Conservation (phyloP, 2,797 vertebrate genomes). For the Molossus molossus region DNA sequence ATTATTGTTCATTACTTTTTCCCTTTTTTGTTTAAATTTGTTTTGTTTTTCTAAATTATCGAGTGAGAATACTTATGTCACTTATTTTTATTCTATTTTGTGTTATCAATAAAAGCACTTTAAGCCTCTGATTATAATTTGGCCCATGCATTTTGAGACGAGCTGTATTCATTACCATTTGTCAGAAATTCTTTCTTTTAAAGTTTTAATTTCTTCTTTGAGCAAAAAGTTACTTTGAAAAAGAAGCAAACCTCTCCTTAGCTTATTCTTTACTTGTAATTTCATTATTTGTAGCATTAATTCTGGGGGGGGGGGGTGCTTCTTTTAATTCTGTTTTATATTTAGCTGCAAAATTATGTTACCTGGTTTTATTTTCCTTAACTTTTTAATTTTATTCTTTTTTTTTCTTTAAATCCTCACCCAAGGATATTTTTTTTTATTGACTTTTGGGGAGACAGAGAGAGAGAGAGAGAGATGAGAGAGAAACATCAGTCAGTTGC, state of each 20-base stretch:
- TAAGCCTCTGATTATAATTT: conserved; percentile 39
- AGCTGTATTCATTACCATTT: neutral
- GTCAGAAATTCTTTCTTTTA: conserved; percentile 30
- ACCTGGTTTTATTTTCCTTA: neutral
- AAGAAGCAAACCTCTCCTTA: neutral
- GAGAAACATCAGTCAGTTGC: too few relatives aligned
- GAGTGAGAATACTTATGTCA: neutral
- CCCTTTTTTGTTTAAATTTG: neutral
- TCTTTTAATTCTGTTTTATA: neutral
- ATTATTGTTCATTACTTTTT: neutral
- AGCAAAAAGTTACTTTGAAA: conserved; percentile 50
- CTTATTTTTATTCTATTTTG: conserved; percentile 24
- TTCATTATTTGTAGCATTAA: neutral
- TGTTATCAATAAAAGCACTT: conserved; percentile 36
- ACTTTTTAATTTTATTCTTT: neutral
- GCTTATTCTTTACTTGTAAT: neutral
- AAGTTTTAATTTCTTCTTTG: conserved; percentile 35
- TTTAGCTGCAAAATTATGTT: conserved; percentile 29
- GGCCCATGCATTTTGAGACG: neutral
- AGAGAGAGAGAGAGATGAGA: too few relatives aligned
- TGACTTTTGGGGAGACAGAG: too few relatives aligned
- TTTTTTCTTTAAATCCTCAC: too few relatives aligned
- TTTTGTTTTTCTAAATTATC: conserved; percentile 2
- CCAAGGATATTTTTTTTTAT: too few relatives aligned
- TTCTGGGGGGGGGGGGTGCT: neutral